Percentiles rank a stretch among this genome's conserved stretches.
phyloP scores from a whole-genome alignment of 2,797 vertebrate species.

The Eidolon dupreanum region DNA sequence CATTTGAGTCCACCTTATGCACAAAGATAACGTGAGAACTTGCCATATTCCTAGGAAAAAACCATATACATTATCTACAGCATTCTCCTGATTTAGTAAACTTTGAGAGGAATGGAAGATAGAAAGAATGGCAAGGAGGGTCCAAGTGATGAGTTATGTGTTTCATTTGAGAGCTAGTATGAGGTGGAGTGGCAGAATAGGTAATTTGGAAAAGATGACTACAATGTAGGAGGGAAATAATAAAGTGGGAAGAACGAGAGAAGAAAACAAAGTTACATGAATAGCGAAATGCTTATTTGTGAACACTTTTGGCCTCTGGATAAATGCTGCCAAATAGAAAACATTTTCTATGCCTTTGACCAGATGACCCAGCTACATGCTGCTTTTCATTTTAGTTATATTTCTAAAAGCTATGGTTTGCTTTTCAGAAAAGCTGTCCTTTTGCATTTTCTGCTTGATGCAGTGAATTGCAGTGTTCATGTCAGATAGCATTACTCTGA shows the following conservation, averaged over 20 bases:
- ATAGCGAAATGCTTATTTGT: not conserved
- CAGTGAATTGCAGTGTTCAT: constrained; percentile 75
- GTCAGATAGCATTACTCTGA: constrained; percentile 72
- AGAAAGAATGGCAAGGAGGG: not conserved
- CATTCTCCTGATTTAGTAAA: constrained; percentile 12
- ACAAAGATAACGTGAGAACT: not conserved
- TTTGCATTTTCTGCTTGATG: constrained; percentile 77
- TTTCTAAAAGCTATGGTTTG: constrained; percentile 60
- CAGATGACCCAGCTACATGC: not conserved
- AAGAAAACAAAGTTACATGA: not conserved
- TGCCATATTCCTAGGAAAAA: not conserved
- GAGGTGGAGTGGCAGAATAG: not conserved
- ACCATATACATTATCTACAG: not conserved
- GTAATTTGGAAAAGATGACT: constrained; percentile 5
- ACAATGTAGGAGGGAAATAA: not conserved
- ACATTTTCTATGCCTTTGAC: constrained; percentile 22
- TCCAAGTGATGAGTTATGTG: not conserved
- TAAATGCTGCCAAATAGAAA: constrained; percentile 47
- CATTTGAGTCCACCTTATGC: not conserved
- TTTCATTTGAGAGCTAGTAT: not conserved
- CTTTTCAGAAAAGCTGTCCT: constrained; percentile 77
- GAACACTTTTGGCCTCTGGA: not conserved
- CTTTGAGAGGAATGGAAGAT: not conserved
- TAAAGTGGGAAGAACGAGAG: not conserved
- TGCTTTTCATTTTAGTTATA: constrained; percentile 55